phyloP scores from a whole-genome alignment of 2,113 vertebrate species.

The Ellobius talpinus region DNA sequence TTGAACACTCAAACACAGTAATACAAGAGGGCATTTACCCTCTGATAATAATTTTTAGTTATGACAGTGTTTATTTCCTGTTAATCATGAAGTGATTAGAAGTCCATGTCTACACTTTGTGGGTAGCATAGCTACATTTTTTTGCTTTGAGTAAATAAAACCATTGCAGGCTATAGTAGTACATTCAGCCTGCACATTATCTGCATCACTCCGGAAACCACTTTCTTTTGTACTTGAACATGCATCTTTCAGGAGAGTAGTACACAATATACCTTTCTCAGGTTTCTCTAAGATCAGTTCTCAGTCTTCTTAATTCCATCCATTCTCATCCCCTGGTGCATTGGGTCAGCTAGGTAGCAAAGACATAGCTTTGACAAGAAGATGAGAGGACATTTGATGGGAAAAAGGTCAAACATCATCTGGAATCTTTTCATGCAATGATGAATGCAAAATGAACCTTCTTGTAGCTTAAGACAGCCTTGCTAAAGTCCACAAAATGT shows the following conservation, averaged over 20 bases:
- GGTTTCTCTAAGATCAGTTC: not conserved
- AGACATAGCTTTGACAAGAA: not conserved
- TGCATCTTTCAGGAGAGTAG: not conserved
- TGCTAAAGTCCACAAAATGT: not conserved
- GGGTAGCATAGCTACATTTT: not conserved
- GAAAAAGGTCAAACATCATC: not conserved
- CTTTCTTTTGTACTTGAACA: not conserved
- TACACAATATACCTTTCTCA: not conserved
- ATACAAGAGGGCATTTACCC: not conserved
- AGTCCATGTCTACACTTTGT: not conserved
- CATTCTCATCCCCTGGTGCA: not conserved
- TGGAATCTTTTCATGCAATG: not conserved
- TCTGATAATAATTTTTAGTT: constrained; percentile 20
- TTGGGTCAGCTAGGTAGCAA: not conserved
- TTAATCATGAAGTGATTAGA: not conserved
- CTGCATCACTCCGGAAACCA: not conserved
- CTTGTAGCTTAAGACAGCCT: not conserved
- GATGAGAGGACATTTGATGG: not conserved
- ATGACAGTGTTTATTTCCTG: not conserved
- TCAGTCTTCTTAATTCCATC: not conserved
- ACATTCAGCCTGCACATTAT: not conserved
- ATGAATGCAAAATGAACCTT: not conserved
- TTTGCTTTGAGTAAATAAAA: not conserved
- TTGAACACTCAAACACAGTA: not conserved
- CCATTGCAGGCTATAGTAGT: not conserved